Evolutionary conservation across 1,140 invertebrate species (phyloP), one percentile per base, ranked within the genome.

Genomic region (Nasonia vitripennis): DNA sequence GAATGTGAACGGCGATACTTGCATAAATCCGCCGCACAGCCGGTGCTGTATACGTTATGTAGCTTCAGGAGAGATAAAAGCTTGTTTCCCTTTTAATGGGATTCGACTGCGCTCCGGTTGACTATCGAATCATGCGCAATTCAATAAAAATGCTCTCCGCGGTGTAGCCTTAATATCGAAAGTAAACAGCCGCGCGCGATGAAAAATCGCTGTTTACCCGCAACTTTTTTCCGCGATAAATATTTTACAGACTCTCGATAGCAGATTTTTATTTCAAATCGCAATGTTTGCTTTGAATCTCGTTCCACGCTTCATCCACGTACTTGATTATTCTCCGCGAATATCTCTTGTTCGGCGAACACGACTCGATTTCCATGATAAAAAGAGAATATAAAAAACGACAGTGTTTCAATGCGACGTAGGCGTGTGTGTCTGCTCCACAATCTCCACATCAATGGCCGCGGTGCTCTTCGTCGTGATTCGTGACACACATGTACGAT

Each of bases 401-500:
- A 48, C 12, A 48, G 23, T 77, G 34, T 34, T 31, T 62, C 23
- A 71, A 31, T 71, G 70, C 70, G 48, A 10, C 17, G 45, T 51
- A 17, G n/a, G 75, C 45, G 41, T n/a, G 73, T 11, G 73, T 20
- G 23, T 51, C 9, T 51, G 51, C 51, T 55, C 51, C 17, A 14
- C 4, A 62, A 62, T 62, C 55, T 62, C 17, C 55, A 62, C 55
- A 20, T 62, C 17, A 62, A 62, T 62, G 20, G 55, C 17, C 11
- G 23, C 48, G 37, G 5, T 51, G 48, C 2, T 62, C 23, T 23
- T 23, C 31, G 11, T 23, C 78, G n/a, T 31, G 55, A 37, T 68
- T 68, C 78, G 48, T 75, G 71, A 83, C 48, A 73, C 34, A 75
- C 71, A 83, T 83, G 27, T 11, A 10, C 37, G 11, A 73, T 74